Percentiles rank a stretch among this genome's conserved stretches.
Evolutionary conservation across 1,140 invertebrate species (phyloP).

Genomic region (Lerema accius): DNA sequence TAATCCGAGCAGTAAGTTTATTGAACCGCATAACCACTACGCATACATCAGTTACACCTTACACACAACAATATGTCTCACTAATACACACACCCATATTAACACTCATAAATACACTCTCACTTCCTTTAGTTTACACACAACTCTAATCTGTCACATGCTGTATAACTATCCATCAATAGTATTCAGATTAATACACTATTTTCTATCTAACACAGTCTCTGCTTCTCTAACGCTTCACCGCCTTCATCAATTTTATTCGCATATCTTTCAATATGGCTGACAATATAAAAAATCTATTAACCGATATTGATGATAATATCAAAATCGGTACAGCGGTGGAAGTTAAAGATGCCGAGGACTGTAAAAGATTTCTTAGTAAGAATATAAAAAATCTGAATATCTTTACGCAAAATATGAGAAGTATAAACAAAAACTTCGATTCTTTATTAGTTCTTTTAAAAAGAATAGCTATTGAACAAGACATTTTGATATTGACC

Average conservation of each 20-base stretch:
- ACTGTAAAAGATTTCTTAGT: not conserved
- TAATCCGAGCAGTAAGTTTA: too few relatives aligned
- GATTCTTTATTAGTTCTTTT: not conserved
- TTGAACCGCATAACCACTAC: not conserved
- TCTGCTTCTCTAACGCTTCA: too few relatives aligned
- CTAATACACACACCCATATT: too few relatives aligned
- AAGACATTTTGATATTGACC: constrained; percentile 12
- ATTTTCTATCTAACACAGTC: too few relatives aligned
- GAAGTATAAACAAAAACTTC: constrained; percentile 12
- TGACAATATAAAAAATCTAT: not conserved
- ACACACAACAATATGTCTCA: not conserved
- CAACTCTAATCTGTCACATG: too few relatives aligned
- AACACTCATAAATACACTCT: too few relatives aligned
- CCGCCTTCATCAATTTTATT: too few relatives aligned
- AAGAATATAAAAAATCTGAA: not conserved
- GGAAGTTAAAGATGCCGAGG: not conserved
- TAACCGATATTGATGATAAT: constrained; percentile 7
- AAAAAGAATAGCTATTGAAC: not conserved
- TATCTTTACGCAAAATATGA: constrained; percentile 9
- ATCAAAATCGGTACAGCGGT: not conserved
- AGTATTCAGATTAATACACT: too few relatives aligned
- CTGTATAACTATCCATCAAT: too few relatives aligned
- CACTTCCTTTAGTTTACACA: too few relatives aligned
- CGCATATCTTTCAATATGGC: too few relatives aligned
- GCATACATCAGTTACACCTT: not conserved